Evolutionary conservation across 1,140 invertebrate species (phyloP).

Genomic region (Trichonephila clavata): DNA sequence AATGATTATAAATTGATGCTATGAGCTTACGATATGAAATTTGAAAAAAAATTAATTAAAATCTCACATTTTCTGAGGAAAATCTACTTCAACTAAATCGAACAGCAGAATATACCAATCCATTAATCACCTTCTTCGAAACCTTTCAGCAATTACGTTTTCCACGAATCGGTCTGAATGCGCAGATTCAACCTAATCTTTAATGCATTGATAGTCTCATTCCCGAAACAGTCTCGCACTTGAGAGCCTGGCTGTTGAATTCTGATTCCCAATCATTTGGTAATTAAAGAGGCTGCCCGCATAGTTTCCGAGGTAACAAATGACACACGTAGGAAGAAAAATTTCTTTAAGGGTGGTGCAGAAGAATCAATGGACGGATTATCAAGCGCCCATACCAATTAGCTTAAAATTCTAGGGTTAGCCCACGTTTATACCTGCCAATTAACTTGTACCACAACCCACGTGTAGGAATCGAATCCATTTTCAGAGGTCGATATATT

Average conservation of each 20-base stretch:
- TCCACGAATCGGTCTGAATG: background rate
- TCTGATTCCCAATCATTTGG: background rate
- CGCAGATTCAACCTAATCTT: background rate
- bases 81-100: too few relatives aligned
- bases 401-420: slow-evolving; percentile 31
- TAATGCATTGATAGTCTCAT: background rate
- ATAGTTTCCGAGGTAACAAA: slow-evolving; percentile 19
- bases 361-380: background rate
- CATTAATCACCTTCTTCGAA: slow-evolving; percentile 10
- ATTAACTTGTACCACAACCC: slow-evolving; percentile 8
- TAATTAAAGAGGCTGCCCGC: slow-evolving; percentile 2
- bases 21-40: too few relatives aligned
- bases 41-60: too few relatives aligned
- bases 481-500: slow-evolving; percentile 11
- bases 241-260: background rate
- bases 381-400: slow-evolving; percentile 3
- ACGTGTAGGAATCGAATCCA: background rate
- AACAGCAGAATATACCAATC: background rate
- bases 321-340: slow-evolving; percentile 34
- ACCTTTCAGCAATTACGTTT: background rate
- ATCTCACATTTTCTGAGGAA: too few relatives aligned
- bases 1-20: too few relatives aligned
- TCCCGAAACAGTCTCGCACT: background rate
- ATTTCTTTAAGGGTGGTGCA: slow-evolving; percentile 26
- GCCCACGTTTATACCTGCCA: slow-evolving; percentile 12